Evolutionary conservation across 2,113 vertebrate species (phyloP), one percentile per base, ranked within the genome.

Genomic region (Zosterops lateralis): DNA sequence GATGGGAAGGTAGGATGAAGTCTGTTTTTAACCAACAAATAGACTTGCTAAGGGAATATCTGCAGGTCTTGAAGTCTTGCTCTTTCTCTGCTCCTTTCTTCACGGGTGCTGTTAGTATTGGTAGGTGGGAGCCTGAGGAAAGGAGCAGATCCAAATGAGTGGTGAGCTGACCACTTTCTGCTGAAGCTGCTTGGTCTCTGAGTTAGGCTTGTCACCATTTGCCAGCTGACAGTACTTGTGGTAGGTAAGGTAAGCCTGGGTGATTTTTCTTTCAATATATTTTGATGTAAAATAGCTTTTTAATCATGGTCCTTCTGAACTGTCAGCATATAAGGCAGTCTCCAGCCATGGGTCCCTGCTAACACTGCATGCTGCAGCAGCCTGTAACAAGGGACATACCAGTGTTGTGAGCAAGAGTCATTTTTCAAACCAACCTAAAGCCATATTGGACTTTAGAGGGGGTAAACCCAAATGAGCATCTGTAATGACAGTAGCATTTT

Each of bases 91-190:
- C 28, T 38, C 8, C 22, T 75, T 82, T 62, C 40, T 85, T 85
- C 11, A 0, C 3, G 57, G 21, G 3, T n/a, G 28, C 31, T 79
- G 2, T 78, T 58, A 5, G 15, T 19, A 16, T 15, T 3, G 4
- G 34, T 71, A n/a, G 17, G 13, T 42, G n/a, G 66, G 45, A 87
- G 25, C 22, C 60, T 74, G 44, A 76, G 75, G 66, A 76, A 57
- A 83, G 50, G 17, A 77, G 65, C 47, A 48, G 61, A 38, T 58
- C 44, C 13, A 62, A 54, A 26, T 1, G 7, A 45, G 14, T 32
- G 47, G 10, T 28, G 76, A 87, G 47, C 25, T 1, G 1, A 32
- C n/a, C 60, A 5, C 24, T 84, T 74, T 60, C n/a, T 92, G 17
- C 44, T 81, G 4, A 12, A 45, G 21, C 13, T 48, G 2, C 45